These are phyloP conservation scores for Berghia stephanieae DNA, from an alignment of 1,140 invertebrate species.

Conservation along the genomic window DNA sequence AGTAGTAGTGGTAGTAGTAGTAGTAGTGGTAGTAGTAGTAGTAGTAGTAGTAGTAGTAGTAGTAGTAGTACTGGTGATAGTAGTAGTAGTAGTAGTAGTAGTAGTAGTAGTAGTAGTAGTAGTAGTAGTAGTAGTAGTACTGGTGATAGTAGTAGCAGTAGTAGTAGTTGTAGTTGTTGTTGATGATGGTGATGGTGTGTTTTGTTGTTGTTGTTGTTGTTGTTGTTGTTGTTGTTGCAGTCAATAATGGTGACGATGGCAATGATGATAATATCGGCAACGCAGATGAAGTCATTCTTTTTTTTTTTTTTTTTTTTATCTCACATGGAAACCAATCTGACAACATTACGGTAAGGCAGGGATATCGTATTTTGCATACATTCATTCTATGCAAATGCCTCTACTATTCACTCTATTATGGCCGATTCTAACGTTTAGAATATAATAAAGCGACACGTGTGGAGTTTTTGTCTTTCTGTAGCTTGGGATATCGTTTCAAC, in stretches of 20 bases:
- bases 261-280: neutral
- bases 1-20: conserved; percentile 15
- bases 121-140: conserved; percentile 13
- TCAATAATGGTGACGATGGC: neutral
- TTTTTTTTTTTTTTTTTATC: conserved; percentile 73
- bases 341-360: conserved; percentile 78
- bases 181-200: neutral
- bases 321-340: conserved; percentile 70
- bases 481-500: no score
- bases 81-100: conserved; percentile 17
- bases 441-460: no score
- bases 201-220: neutral
- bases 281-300: neutral
- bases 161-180: conserved; percentile 13
- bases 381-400: conserved; percentile 10
- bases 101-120: conserved; percentile 18
- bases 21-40: conserved; percentile 3
- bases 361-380: conserved; percentile 14
- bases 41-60: conserved; percentile 15
- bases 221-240: neutral
- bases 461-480: no score
- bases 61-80: conserved; percentile 11
- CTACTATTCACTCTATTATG: no score
- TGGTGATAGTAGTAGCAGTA: conserved; percentile 12
- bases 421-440: no score